Evolutionary conservation across 2,113 vertebrate genomes (phyloP).

Genomic region (Vombatus ursinus): DNA sequence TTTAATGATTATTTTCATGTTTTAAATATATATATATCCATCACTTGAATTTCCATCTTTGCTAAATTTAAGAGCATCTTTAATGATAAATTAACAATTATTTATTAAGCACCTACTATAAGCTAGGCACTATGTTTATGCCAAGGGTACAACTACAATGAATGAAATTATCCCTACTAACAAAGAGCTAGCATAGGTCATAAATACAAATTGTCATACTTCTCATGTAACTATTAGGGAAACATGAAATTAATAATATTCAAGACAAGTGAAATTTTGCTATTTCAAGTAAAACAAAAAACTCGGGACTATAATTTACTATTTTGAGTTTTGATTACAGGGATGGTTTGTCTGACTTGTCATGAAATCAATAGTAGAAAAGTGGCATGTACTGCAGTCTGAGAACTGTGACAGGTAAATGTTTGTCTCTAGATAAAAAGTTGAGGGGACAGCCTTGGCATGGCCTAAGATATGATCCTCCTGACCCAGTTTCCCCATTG

Average conservation of each 20-base stretch:
- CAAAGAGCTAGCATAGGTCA: not conserved
- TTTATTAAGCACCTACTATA: not conserved
- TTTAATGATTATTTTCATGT: not conserved
- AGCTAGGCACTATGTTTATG: not conserved
- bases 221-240: not conserved
- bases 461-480: not conserved
- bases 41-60: conserved; percentile 7
- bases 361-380: not conserved
- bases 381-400: not conserved
- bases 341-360: not conserved
- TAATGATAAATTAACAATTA: not conserved
- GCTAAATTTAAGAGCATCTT: not conserved
- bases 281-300: no score
- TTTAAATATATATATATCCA: conserved; percentile 28
- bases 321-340: not conserved
- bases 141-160: not conserved
- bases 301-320: no score
- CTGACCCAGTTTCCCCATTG: not conserved
- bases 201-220: not conserved
- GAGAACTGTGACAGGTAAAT: not conserved
- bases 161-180: not conserved
- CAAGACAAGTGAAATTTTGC: not conserved
- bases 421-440: not conserved
- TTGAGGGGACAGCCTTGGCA: not conserved
- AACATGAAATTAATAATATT: not conserved